A percentile compares a stretch with the other conserved stretches of the same genome.
Conservation (phyloP, 2,888 invertebrate genomes). For the Schizaphis graminum region DNA sequence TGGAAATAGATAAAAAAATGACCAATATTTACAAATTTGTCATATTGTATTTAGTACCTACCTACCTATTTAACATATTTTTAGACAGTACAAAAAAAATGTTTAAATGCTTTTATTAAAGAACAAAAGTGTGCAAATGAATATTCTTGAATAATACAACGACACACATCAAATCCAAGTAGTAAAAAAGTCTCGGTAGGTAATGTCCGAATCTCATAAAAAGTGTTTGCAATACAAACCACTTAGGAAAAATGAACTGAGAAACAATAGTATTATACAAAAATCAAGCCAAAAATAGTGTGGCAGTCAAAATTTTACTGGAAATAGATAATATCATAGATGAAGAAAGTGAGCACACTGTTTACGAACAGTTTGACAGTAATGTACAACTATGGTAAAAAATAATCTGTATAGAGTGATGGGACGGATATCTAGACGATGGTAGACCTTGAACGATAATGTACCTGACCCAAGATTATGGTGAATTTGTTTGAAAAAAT, state of each 20-base stretch:
- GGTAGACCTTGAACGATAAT: background rate
- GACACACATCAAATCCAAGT: background rate
- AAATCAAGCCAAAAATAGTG: background rate
- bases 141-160: background rate
- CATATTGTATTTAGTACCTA: background rate
- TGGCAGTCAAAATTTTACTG: background rate
- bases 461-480: background rate
- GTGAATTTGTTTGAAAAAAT: background rate
- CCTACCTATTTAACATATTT: background rate
- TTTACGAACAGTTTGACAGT: background rate
- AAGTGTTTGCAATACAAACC: background rate
- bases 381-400: background rate
- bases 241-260: background rate
- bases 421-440: background rate
- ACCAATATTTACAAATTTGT: background rate
- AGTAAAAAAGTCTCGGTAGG: background rate
- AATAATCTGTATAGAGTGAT: background rate
- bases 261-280: background rate
- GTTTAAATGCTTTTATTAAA: background rate
- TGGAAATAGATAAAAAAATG: background rate
- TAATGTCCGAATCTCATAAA: background rate
- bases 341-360: rapidly evolving
- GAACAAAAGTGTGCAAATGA: background rate
- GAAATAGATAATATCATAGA: background rate
- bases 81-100: background rate